A percentile compares a stretch with the other conserved stretches of the same genome.
phyloP scores from a whole-genome alignment of 2,113 vertebrate species.

The Felis catus region DNA sequence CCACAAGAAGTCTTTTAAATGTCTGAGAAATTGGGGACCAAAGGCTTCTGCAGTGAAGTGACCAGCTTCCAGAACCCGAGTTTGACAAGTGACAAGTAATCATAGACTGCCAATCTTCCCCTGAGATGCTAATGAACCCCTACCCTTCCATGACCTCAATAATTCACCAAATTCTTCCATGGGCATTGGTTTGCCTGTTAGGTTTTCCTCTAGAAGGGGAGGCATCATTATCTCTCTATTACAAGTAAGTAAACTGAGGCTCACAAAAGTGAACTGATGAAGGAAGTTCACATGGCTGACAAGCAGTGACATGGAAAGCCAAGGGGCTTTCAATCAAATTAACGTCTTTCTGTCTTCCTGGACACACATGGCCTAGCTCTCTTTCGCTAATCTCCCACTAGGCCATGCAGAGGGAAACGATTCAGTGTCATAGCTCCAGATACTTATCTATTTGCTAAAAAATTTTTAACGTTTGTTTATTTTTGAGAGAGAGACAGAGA shows the following conservation, averaged over 20 bases:
- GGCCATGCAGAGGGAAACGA: background rate
- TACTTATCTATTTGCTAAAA: background rate
- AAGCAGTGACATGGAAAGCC: background rate
- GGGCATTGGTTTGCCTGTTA: background rate
- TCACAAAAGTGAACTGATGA: background rate
- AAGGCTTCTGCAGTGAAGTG: background rate
- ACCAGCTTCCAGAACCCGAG: background rate
- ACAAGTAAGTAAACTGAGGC: background rate
- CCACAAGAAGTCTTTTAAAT: background rate
- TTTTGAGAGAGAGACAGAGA: no score
- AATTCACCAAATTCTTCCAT: background rate
- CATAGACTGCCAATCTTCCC: fast-evolving
- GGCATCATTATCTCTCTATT: background rate
- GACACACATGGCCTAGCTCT: background rate
- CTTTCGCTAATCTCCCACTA: background rate
- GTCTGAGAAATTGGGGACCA: background rate
- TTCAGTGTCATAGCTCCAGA: background rate
- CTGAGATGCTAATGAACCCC: background rate
- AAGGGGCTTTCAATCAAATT: background rate
- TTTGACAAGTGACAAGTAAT: background rate
- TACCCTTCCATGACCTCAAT: background rate
- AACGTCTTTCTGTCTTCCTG: background rate
- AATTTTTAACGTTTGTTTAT: no score
- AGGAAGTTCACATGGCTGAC: background rate
- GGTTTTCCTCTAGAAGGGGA: background rate